A percentile compares a stretch with the other conserved stretches of the same genome.
phyloP scores from a whole-genome alignment of 30 jellyfish, hydroid and myxozoan species.

The Catostylus mosaicus region DNA sequence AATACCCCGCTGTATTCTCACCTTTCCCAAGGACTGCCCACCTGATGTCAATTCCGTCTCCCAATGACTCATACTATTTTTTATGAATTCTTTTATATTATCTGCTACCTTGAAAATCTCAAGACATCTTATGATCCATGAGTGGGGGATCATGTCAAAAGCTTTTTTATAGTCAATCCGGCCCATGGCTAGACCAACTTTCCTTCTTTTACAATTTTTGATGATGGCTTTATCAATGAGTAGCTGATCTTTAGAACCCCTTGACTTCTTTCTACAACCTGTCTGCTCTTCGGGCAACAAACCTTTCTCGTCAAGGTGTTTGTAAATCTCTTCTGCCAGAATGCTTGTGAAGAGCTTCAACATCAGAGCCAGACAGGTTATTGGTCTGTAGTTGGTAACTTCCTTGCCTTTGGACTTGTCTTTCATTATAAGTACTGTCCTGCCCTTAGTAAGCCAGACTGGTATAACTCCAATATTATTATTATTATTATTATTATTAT shows the following conservation, averaged over 20 bases:
- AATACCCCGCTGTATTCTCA: slow-evolving; percentile 7
- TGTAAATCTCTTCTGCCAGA: not conserved
- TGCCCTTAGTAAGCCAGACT: slow-evolving; percentile 9
- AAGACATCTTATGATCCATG: not conserved
- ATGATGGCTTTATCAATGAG: not conserved
- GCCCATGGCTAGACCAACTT: not conserved
- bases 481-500: too few relatives aligned
- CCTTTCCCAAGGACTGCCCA: not conserved
- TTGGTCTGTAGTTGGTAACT: slow-evolving; percentile 2
- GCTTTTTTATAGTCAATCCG: slow-evolving; percentile 6
- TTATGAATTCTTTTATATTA: not conserved
- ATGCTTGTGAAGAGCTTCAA: too few relatives aligned
- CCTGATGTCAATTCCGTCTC: not conserved
- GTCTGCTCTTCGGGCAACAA: slow-evolving; percentile 4
- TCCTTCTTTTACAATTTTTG: not conserved
- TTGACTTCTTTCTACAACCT: too few relatives aligned
- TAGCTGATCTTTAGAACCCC: slow-evolving; percentile 33
- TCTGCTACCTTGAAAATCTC: slow-evolving; percentile 10
- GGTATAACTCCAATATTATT: too few relatives aligned
- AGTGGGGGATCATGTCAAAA: slow-evolving; percentile 19
- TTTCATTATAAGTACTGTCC: not conserved
- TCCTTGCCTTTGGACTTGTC: slow-evolving; percentile 19
- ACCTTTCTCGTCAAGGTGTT: too few relatives aligned
- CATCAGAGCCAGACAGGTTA: too few relatives aligned
- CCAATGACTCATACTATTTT: not conserved